Evolutionary conservation across 2,888 invertebrate genomes (phyloP), one percentile per base, ranked within the genome.

Genomic region (Oxycera nigricornis): DNA sequence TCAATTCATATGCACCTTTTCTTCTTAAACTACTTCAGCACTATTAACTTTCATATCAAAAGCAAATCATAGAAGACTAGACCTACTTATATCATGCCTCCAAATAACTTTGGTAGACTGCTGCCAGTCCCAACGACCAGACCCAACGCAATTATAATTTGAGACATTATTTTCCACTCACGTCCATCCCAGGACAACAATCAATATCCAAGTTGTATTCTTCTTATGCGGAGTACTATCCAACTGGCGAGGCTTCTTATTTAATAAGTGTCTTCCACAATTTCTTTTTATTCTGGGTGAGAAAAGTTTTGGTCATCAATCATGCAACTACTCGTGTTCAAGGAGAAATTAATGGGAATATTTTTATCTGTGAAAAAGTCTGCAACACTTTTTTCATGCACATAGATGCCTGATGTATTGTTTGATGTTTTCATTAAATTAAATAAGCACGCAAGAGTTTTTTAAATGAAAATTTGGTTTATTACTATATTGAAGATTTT

Each of bases 241-340:
- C 46, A 46, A 46, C 46, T 7, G 11, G 46, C 11, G 17, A 46
- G 3, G 46, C 17, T 46, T 46, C 46, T 11, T 17, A 14, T 46
- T 46, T 46, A 46, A 46, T 46, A 46, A 46, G 17, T 46, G 46
- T 46, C 46, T 46, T 46, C 46, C 14, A 46, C 14, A 11, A 17
- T 17, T 11, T 46, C 14, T 46, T 17, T 17, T 14, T 46, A 14
- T 46, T 2, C 14, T 17, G 14, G 17, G n/a, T 46, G n/a, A 46
- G 17, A 11, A 14, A 46, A 46, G 46, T 46, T 46, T 46, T 31
- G 28, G 31, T 31, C 61, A 61, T 61, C 31, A 61, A 61, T 61
- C 61, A 61, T 61, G 61, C 17, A 61, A 61, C 61, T 31, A 61
- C 1, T 61, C 31, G 17, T 17, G n/a, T 61, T 31, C 31, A n/a